phyloP scores from a whole-genome alignment of 2,113 vertebrate genomes.

The Thermophis baileyi region DNA sequence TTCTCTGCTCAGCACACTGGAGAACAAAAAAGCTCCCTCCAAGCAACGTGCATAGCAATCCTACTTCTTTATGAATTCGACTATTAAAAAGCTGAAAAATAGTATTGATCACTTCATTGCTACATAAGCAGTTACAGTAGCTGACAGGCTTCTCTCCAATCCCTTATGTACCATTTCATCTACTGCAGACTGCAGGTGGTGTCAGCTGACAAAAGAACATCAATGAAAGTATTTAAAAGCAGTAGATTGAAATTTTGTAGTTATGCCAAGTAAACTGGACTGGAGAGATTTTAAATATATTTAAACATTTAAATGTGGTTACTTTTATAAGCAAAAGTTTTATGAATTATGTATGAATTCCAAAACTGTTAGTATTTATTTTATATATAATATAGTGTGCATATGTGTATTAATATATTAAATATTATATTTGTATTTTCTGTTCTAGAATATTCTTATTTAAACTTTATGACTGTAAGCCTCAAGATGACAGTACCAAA shows the following conservation, averaged over 20 bases:
- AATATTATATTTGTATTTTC: not conserved
- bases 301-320: not conserved
- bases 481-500: not conserved
- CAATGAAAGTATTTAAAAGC: not conserved
- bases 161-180: not conserved
- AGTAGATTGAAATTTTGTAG: not conserved
- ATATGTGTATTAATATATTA: not conserved
- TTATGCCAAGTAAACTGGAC: not conserved
- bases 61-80: not conserved
- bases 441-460: not conserved
- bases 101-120: not conserved
- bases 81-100: not conserved
- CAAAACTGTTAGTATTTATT: not conserved
- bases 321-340: not conserved
- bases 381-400: not conserved
- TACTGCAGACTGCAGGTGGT: not conserved
- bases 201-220: not conserved
- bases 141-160: not conserved
- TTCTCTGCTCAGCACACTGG: no score
- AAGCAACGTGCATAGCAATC: not conserved
- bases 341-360: not conserved
- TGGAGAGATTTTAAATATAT: not conserved
- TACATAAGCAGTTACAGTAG: not conserved
- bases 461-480: not conserved
- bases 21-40: not conserved